Evolutionary conservation across 92 coral and sea anemone genomes (phyloP).

Genomic region (Zoanthus sansibaricus): DNA sequence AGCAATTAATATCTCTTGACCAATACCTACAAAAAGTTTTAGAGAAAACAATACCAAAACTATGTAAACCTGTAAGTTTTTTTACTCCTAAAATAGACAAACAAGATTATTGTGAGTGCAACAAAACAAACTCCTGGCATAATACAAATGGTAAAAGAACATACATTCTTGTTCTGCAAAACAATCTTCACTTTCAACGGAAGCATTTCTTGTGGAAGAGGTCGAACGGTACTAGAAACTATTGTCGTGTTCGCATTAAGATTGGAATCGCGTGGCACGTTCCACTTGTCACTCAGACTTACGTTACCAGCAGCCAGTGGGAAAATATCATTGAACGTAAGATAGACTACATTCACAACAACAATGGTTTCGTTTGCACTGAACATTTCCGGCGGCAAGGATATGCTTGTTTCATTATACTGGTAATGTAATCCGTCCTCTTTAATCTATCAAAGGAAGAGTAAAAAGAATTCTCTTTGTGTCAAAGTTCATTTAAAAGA

Average conservation of each 20-base stretch:
- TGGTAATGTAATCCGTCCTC: conserved; percentile 52
- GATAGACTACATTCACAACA: conserved; percentile 72
- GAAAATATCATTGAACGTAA: conserved; percentile 68
- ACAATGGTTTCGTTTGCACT: not conserved
- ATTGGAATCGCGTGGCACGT: not conserved
- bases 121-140: too few species aligned
- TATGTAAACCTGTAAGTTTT: too few species aligned
- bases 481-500: too few species aligned
- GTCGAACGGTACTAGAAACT: conserved; percentile 82
- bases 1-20: too few species aligned
- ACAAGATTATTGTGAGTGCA: too few species aligned
- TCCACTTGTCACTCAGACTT: conserved; percentile 23
- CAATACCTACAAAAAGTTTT: too few species aligned
- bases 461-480: not conserved
- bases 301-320: conserved; percentile 45
- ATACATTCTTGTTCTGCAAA: conserved; percentile 74
- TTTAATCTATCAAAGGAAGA: conserved; percentile 43
- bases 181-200: conserved; percentile 74
- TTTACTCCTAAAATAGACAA: too few species aligned
- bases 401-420: conserved; percentile 61
- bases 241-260: conserved; percentile 76
- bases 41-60: too few species aligned
- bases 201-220: conserved; percentile 60
- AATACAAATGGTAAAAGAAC: not conserved
- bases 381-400: conserved; percentile 71